These are phyloP conservation scores for Epizoanthus stellaris DNA, from an alignment of 92 coral and sea anemone genomes.

Conservation along the genomic window DNA sequence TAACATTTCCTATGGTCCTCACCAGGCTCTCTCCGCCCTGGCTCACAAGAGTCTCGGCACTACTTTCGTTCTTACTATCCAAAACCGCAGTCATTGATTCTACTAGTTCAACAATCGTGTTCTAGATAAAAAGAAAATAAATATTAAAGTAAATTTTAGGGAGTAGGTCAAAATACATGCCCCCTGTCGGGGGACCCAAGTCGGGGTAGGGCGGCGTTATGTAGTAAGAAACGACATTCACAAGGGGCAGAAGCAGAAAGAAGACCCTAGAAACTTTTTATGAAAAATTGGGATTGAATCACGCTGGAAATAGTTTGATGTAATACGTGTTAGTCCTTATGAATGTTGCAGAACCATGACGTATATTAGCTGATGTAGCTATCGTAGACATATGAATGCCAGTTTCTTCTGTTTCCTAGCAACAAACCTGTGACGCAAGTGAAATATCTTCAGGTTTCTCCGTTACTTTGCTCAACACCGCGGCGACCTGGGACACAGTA, in stretches of 20 bases:
- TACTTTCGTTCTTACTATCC: background rate
- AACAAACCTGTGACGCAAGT: slow-evolving; percentile 14
- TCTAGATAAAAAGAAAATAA: background rate
- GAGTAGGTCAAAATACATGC: too few species aligned
- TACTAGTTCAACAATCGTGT: background rate
- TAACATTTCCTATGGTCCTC: background rate
- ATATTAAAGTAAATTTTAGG: too few species aligned
- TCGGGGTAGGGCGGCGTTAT: too few species aligned
- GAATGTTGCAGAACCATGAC: too few species aligned
- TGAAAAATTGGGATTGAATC: too few species aligned
- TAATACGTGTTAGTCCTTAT: too few species aligned
- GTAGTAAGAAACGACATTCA: too few species aligned
- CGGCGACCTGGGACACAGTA: slow-evolving; percentile 6
- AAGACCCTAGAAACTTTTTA: too few species aligned
- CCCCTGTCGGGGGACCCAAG: too few species aligned
- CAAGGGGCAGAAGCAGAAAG: too few species aligned
- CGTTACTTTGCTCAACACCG: slow-evolving; percentile 1
- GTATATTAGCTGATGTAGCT: background rate
- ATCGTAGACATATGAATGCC: background rate
- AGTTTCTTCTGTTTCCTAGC: background rate
- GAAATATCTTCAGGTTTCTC: background rate
- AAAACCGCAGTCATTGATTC: background rate
- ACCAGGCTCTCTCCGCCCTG: background rate
- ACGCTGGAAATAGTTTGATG: too few species aligned
- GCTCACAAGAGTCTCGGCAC: slow-evolving; percentile 14